Conservation (phyloP, 2,113 vertebrate species). For the Chamaetylas fuelleborni region DNA sequence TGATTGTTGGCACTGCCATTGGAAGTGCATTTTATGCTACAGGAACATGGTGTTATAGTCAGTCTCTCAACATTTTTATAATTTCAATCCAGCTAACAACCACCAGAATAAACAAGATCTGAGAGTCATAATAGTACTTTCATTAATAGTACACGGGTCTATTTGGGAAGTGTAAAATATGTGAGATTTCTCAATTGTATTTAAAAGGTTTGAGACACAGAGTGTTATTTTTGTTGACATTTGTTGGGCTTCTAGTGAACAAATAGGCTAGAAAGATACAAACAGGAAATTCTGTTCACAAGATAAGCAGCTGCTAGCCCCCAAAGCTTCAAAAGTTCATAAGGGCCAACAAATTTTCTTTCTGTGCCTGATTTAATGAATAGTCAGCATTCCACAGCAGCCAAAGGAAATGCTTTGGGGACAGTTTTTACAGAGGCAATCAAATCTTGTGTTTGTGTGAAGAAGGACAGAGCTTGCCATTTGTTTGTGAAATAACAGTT, state of each 20-base stretch:
- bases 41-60: neutral
- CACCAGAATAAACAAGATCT: neutral
- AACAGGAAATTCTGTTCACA: slow-evolving; percentile 79
- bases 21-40: neutral
- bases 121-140: neutral
- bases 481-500: slow-evolving; percentile 47
- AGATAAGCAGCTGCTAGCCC: slow-evolving; percentile 79
- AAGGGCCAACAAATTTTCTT: slow-evolving; percentile 41
- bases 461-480: slow-evolving; percentile 15
- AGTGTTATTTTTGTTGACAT: slow-evolving; percentile 65
- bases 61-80: neutral
- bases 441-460: slow-evolving; percentile 42
- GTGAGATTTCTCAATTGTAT: slow-evolving; percentile 43
- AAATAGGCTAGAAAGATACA: slow-evolving; percentile 67
- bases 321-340: slow-evolving; percentile 66
- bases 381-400: slow-evolving; percentile 75
- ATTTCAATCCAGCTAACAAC: neutral
- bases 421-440: slow-evolving; percentile 67
- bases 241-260: slow-evolving; percentile 62
- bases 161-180: slow-evolving; percentile 4
- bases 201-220: neutral
- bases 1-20: neutral
- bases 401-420: slow-evolving; percentile 73
- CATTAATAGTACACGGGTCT: neutral
- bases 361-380: slow-evolving; percentile 55